phyloP scores from a whole-genome alignment of 1,140 invertebrate genomes.

The Alviniconcha marisindica region DNA sequence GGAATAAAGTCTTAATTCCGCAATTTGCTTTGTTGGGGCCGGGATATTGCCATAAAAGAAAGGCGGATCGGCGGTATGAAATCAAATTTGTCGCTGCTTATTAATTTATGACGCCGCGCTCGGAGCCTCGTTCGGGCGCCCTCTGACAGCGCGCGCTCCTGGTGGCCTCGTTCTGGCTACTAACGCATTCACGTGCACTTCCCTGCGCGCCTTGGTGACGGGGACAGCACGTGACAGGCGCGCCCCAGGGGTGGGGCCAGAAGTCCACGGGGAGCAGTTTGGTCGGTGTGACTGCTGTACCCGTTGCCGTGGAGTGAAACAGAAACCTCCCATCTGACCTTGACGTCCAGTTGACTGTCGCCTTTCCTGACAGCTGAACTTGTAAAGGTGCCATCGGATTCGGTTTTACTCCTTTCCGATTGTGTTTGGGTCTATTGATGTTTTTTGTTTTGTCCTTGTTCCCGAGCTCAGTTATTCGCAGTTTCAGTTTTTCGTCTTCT shows the following conservation, averaged over 20 bases:
- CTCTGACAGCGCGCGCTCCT: slow-evolving; percentile 31
- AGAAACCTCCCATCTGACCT: not conserved
- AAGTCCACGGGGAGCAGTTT: not conserved
- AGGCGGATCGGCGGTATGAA: slow-evolving; percentile 23
- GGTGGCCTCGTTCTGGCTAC: slow-evolving; percentile 30
- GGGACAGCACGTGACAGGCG: slow-evolving; percentile 25
- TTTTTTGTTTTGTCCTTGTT: too few relatives aligned
- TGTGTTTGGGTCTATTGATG: too few relatives aligned
- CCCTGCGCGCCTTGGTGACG: slow-evolving; percentile 18
- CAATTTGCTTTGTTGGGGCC: slow-evolving; percentile 36
- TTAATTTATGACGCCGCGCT: slow-evolving; percentile 39
- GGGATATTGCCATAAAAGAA: slow-evolving; percentile 30
- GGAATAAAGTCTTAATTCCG: slow-evolving; percentile 38
- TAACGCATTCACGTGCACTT: slow-evolving; percentile 14
- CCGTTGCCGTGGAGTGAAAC: not conserved
- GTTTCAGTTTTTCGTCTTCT: too few relatives aligned
- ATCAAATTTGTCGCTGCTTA: slow-evolving; percentile 41
- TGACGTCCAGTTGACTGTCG: slow-evolving; percentile 1
- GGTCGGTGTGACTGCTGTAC: not conserved
- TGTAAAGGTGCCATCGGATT: too few relatives aligned
- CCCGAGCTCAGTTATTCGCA: too few relatives aligned
- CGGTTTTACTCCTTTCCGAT: too few relatives aligned
- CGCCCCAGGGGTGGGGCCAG: not conserved
- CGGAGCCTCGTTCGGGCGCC: slow-evolving; percentile 31
- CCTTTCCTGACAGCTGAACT: not conserved